Evolutionary conservation across 2,888 invertebrate genomes (phyloP).

Genomic region (Polydesmus complanatus): DNA sequence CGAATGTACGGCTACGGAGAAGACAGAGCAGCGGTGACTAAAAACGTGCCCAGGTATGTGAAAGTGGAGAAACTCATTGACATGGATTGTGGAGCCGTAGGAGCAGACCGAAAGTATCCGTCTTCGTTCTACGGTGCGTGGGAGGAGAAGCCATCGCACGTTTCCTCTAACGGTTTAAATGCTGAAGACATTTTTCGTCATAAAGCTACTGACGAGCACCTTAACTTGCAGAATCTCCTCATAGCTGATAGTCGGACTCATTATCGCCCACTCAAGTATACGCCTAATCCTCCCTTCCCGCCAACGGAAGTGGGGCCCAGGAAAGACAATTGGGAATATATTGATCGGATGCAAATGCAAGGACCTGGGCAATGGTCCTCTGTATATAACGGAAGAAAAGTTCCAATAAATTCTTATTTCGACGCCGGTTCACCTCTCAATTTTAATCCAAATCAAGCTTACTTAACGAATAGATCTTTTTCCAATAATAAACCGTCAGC

Average conservation of each 20-base stretch:
- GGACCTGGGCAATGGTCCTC: too few relatives aligned
- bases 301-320: not conserved
- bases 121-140: not conserved
- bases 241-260: too few relatives aligned
- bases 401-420: not conserved
- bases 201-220: constrained; percentile 8
- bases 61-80: constrained; percentile 13
- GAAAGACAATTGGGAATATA: constrained; percentile 11
- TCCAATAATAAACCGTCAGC: too few relatives aligned
- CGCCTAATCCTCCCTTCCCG: too few relatives aligned
- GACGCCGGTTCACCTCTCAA: too few relatives aligned
- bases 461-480: too few relatives aligned
- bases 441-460: too few relatives aligned
- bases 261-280: too few relatives aligned
- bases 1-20: not conserved
- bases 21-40: not conserved
- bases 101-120: constrained; percentile 8
- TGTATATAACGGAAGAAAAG: not conserved
- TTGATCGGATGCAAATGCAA: constrained; percentile 2
- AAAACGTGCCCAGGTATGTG: not conserved
- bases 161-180: constrained; percentile 2
- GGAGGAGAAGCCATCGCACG: not conserved
- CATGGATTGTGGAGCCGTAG: constrained; percentile 5
- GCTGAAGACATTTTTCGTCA: not conserved
- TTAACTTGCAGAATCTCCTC: not conserved